Conservation (phyloP, 1,140 invertebrate genomes). For the Tetramorium parvispinum region DNA sequence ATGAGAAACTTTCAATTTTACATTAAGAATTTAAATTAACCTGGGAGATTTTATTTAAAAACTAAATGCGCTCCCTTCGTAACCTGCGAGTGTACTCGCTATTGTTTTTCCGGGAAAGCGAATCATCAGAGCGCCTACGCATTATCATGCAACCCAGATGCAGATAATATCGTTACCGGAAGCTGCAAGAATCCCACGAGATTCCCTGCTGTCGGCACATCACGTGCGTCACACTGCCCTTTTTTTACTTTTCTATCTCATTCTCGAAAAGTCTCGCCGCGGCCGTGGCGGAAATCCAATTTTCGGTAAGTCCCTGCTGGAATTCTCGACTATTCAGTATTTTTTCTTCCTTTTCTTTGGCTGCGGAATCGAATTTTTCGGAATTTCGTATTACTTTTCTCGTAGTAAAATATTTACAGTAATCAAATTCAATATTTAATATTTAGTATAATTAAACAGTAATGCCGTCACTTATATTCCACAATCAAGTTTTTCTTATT, state of each 20-base stretch:
- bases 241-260: background rate
- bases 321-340: conserved; percentile 3
- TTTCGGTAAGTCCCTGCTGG: conserved; percentile 9
- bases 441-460: background rate
- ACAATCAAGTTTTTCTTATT: background rate
- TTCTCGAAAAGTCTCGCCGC: background rate
- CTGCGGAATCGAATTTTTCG: background rate
- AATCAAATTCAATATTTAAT: background rate
- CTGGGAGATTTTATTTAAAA: background rate
- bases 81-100: background rate
- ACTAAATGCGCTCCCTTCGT: background rate
- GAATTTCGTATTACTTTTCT: background rate
- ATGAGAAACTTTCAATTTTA: conserved; percentile 1
- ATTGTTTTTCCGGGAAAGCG: conserved; percentile 14
- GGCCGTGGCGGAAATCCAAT: conserved; percentile 35
- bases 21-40: background rate
- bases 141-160: conserved; percentile 55
- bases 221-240: background rate
- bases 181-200: conserved; percentile 33
- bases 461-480: background rate
- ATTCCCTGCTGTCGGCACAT: background rate
- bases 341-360: background rate
- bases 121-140: conserved; percentile 61
- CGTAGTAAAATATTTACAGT: background rate
- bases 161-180: conserved; percentile 67